These are phyloP conservation scores for Tadarida brasiliensis DNA, from an alignment of 2,797 vertebrate species.

Conservation along the genomic window DNA sequence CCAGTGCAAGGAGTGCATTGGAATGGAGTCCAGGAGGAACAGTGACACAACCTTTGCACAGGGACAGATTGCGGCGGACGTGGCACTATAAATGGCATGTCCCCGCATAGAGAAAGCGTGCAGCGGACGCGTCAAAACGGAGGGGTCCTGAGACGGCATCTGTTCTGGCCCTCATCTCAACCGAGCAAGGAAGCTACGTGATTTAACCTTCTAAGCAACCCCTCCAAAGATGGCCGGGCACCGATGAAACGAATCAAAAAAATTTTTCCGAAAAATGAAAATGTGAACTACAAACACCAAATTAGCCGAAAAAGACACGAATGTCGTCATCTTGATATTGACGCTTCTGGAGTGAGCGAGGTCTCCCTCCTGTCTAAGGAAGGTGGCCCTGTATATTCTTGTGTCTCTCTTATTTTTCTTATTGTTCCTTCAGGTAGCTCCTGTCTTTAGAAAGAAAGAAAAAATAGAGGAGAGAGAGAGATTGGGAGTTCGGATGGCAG, in stretches of 20 bases:
- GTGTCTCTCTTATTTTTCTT: not conserved
- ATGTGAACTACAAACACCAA: not conserved
- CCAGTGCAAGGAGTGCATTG: constrained; percentile 27
- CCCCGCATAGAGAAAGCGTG: not conserved
- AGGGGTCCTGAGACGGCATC: not conserved
- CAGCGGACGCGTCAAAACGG: not conserved
- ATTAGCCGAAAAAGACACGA: not conserved
- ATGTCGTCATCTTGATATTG: too few relatives aligned
- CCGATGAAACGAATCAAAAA: not conserved
- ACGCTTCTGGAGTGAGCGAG: not conserved
- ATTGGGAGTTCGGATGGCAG: not conserved
- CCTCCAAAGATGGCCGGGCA: not conserved
- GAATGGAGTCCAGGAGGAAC: constrained; percentile 45
- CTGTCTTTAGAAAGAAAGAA: not conserved
- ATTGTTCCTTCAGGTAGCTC: not conserved
- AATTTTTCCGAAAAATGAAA: not conserved
- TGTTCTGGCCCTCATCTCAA: not conserved
- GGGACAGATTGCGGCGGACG: not conserved
- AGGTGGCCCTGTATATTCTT: not conserved
- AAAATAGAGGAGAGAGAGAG: not conserved
- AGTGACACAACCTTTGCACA: not conserved
- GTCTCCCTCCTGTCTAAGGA: not conserved
- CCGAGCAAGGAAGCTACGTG: not conserved
- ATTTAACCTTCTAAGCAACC: not conserved
- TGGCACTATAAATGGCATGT: rapidly evolving